These are phyloP conservation scores for Nesoenas mayeri DNA, from an alignment of 2,113 vertebrate species.

Conservation along the genomic window DNA sequence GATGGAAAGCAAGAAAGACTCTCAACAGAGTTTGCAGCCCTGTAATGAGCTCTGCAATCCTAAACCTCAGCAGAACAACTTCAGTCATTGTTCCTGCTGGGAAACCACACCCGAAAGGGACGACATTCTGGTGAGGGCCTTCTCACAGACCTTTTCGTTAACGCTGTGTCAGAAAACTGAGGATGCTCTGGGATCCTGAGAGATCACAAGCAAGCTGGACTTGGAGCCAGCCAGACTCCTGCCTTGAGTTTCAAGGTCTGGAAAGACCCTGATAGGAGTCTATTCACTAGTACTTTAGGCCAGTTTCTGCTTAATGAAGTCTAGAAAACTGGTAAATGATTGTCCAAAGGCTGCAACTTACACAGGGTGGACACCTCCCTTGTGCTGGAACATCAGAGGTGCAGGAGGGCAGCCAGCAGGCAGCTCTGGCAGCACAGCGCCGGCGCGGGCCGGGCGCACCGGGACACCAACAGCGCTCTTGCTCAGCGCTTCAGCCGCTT, in stretches of 20 bases:
- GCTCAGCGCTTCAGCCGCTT: neutral
- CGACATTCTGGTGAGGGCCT: neutral
- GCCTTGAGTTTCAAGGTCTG: neutral
- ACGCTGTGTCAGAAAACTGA: neutral
- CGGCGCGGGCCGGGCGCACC: neutral
- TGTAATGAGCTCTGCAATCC: neutral
- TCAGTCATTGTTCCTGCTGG: neutral
- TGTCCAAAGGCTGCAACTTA: neutral
- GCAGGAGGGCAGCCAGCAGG: neutral
- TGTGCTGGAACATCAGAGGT: neutral
- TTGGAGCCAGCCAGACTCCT: neutral
- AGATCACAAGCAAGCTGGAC: neutral
- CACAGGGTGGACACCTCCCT: accelerated
- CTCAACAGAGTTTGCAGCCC: neutral
- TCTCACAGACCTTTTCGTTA: neutral
- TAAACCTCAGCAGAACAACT: neutral
- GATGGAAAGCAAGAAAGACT: neutral
- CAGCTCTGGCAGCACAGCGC: neutral
- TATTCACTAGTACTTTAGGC: neutral
- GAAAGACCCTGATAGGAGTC: neutral
- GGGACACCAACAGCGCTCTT: neutral
- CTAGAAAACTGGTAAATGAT: neutral
- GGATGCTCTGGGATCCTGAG: neutral
- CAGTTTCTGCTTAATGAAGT: neutral
- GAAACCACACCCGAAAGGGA: neutral